A percentile compares a stretch with the other conserved stretches of the same genome.
Evolutionary conservation across 2,797 vertebrate species (phyloP).

Genomic region (Australoheros facetus): DNA sequence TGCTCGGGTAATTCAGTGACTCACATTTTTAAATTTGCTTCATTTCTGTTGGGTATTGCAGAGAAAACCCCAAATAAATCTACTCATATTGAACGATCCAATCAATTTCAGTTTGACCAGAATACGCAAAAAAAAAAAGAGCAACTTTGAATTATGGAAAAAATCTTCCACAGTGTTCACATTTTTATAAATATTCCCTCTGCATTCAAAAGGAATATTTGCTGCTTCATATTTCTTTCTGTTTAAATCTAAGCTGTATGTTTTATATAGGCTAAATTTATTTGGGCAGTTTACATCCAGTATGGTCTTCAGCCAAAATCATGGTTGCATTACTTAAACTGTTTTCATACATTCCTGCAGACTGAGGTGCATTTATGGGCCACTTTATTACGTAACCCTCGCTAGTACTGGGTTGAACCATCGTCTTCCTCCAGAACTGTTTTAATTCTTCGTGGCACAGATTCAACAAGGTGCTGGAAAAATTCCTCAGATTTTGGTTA

Average conservation of each 20-base stretch:
- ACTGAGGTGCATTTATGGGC: no score
- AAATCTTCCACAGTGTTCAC: neutral
- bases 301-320: neutral
- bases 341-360: no score
- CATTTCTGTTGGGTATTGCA: slow-evolving; percentile 20
- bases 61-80: slow-evolving; percentile 34
- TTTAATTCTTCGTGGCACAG: neutral
- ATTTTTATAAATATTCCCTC: neutral
- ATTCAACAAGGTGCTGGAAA: neutral
- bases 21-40: slow-evolving; percentile 15
- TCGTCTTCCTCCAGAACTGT: neutral
- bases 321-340: no score
- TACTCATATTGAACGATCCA: slow-evolving; percentile 1
- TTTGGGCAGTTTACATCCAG: neutral
- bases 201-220: neutral
- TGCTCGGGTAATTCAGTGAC: neutral
- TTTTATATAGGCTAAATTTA: neutral
- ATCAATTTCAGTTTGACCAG: slow-evolving; percentile 23
- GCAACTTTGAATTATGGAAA: neutral
- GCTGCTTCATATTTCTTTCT: neutral
- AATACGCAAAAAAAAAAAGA: neutral
- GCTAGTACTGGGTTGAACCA: neutral
- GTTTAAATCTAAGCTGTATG: neutral
- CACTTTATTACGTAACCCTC: neutral
- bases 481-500: neutral